Evolutionary conservation across 1,140 invertebrate genomes (phyloP), one percentile per base, ranked within the genome.

Genomic region (Caenorhabditis elegans): DNA sequence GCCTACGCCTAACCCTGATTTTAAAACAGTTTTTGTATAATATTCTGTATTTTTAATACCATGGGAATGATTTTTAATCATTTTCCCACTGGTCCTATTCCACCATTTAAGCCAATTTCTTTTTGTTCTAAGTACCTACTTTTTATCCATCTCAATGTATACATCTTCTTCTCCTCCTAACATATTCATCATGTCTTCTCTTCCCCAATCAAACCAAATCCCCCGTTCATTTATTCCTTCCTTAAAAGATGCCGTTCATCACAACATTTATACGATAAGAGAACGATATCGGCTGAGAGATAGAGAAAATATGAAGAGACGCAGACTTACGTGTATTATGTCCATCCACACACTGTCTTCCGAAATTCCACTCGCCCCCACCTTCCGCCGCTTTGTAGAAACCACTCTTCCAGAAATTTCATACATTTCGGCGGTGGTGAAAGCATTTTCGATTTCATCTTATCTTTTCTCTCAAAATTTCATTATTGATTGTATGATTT

Each of bases 231-330:
- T 70, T 39, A 34, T n/a, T 60, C 4, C 43, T 22, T 70, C 34
- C 13, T 39, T 13, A n/a, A n/a, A n/a, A n/a, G n/a, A n/a, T 70
- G 19, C 34, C 22, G 39, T 70, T 70, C 60, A 70, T 70, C 60
- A 70, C 60, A 70, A 70, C 34, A 70, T n/a, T n/a, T 70, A 70
- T 70, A 70, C 60, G 60, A 70, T 43, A 70, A 70, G 34, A 70
- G 60, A 70, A 39, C n/a, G n/a, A 70, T 70, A 31, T 70, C 53
- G 46, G 46, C 46, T 70, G 17, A 22, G 4, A 17, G 19, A 60
- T 22, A 60, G 13, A 15, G 39, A 5, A 8, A 43, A 43, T 8
- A 43, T 43, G 15, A 15, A 43, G 39, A 8, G 39, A 43, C 39
- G 39, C 39, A 43, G 39, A n/a, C n/a, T 51, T 51, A 51, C 8